Evolutionary conservation across 2,113 vertebrate genomes (phyloP).

Genomic region (Podiceps cristatus): DNA sequence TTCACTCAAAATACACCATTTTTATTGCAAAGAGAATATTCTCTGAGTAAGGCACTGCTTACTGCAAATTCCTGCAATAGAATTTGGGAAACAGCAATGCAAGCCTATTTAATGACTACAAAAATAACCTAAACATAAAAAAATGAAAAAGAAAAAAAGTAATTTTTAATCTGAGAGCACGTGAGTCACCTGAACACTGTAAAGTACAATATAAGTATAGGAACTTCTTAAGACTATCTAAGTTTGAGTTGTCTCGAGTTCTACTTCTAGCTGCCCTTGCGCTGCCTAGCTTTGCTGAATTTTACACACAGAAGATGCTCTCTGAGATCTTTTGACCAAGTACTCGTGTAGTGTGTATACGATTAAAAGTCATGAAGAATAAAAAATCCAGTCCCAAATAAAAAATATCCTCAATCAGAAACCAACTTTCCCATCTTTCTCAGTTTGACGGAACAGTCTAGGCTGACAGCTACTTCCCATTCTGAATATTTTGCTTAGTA

Average conservation of each 20-base stretch:
- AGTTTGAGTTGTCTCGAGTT: background rate
- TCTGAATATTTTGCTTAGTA: background rate
- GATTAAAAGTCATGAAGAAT: background rate
- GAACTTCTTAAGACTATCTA: background rate
- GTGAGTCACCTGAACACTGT: background rate
- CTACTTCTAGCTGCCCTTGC: background rate
- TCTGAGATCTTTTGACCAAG: background rate
- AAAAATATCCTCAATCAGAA: background rate
- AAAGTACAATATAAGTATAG: background rate
- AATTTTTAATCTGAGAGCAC: background rate
- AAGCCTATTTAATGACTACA: background rate
- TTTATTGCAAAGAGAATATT: background rate
- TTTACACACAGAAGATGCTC: background rate
- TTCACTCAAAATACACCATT: background rate
- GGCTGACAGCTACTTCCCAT: background rate
- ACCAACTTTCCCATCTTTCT: background rate
- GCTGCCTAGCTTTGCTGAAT: background rate
- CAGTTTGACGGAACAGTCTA: background rate
- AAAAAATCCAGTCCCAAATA: background rate
- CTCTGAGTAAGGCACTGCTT: background rate
- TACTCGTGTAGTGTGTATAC: rapidly evolving
- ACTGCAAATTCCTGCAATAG: background rate
- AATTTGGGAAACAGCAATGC: background rate
- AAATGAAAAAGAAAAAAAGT: background rate
- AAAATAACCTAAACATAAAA: background rate